phyloP scores from a whole-genome alignment of 2,113 vertebrate species.

The Shinisaurus crocodilurus region DNA sequence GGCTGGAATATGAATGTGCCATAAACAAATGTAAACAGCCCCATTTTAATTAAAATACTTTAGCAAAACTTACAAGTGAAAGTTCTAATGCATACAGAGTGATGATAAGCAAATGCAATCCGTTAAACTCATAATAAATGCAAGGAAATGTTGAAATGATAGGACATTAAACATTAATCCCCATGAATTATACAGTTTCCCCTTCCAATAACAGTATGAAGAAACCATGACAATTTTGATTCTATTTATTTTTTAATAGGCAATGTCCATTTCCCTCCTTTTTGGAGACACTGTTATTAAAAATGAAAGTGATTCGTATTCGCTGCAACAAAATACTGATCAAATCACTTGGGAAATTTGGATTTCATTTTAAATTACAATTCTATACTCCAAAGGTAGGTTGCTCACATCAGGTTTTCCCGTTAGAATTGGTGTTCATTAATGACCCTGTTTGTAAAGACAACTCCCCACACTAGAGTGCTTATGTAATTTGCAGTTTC shows the following conservation, averaged over 20 bases:
- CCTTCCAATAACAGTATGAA: constrained; percentile 8
- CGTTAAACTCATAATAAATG: constrained; percentile 50
- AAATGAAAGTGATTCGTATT: constrained; percentile 4
- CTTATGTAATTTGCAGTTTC: neutral
- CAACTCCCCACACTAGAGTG: neutral
- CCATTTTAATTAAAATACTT: constrained; percentile 74
- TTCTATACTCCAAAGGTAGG: constrained; percentile 5
- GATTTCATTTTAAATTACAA: constrained; percentile 46
- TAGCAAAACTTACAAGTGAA: constrained; percentile 56
- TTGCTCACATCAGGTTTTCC: constrained; percentile 4
- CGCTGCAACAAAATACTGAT: constrained; percentile 7
- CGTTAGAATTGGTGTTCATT: neutral
- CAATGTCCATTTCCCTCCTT: neutral
- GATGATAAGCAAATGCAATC: constrained; percentile 39
- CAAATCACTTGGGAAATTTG: constrained; percentile 29
- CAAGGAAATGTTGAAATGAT: constrained; percentile 25
- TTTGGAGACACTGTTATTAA: constrained; percentile 39
- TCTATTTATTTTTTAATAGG: constrained; percentile 44
- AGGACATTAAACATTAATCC: constrained; percentile 24
- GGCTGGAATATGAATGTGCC: constrained; percentile 72
- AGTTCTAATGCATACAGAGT: constrained; percentile 51
- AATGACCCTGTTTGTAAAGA: constrained; percentile 6
- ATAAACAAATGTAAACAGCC: constrained; percentile 72
- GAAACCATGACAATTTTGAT: constrained; percentile 44
- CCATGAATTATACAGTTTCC: constrained; percentile 36